Conservation (phyloP, 2,888 invertebrate species). For the Drosophila basisetae region DNA sequence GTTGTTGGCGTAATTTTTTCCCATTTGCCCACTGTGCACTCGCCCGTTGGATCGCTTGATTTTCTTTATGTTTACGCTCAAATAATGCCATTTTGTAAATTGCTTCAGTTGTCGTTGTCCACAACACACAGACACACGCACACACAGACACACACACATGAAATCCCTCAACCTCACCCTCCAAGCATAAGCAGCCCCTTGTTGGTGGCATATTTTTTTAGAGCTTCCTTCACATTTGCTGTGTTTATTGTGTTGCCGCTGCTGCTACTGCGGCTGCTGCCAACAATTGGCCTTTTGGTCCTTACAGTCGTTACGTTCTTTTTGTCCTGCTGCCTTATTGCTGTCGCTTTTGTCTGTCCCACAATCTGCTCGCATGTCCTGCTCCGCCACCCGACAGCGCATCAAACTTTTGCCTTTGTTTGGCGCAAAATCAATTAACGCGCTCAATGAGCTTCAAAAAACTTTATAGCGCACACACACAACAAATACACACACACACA, state of each 20-base stretch:
- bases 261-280: constrained; percentile 46
- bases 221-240: constrained; percentile 56
- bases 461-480: constrained; percentile 47
- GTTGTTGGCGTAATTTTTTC: constrained; percentile 75
- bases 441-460: constrained; percentile 72
- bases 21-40: constrained; percentile 35
- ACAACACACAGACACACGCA: neutral
- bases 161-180: neutral
- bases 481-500: neutral
- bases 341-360: constrained; percentile 50
- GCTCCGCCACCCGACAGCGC: neutral
- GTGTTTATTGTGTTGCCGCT: constrained; percentile 54
- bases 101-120: constrained; percentile 63
- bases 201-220: constrained; percentile 72
- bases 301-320: constrained; percentile 35
- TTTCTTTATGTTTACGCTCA: constrained; percentile 74
- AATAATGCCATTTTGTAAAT: constrained; percentile 80
- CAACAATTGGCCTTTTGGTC: constrained; percentile 74
- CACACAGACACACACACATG: constrained; percentile 12
- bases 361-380: constrained; percentile 24
- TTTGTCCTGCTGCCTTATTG: constrained; percentile 20
- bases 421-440: constrained; percentile 78
- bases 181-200: constrained; percentile 15
- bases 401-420: constrained; percentile 75
- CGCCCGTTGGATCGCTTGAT: neutral